These are phyloP conservation scores for Entomobrya proxima DNA, from an alignment of 2,888 invertebrate genomes.

Conservation along the genomic window DNA sequence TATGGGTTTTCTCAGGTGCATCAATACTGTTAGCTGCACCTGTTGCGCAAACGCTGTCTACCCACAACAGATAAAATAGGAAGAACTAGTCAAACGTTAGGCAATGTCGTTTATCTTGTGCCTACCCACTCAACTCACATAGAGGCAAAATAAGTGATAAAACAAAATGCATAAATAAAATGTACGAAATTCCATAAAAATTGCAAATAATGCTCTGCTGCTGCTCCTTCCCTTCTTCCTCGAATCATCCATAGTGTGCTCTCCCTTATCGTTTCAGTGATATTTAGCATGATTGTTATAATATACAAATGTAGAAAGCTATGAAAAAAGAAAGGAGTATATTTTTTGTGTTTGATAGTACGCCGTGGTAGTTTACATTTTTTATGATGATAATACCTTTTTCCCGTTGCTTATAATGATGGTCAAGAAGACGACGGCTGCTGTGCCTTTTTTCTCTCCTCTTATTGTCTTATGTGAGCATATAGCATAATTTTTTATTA, in stretches of 20 bases:
- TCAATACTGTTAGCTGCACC: constrained; percentile 19
- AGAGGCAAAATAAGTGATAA: no score
- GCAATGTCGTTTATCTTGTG: no score
- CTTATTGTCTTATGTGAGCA: not conserved
- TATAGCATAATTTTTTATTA: constrained; percentile 17
- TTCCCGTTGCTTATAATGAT: constrained; percentile 68
- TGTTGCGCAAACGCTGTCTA: constrained; percentile 25
- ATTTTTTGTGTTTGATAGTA: not conserved
- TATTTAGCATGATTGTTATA: not conserved
- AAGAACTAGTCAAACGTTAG: not conserved
- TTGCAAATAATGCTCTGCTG: no score
- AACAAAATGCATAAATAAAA: not conserved
- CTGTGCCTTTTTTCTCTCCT: not conserved
- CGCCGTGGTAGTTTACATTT: constrained; percentile 49
- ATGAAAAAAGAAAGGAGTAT: constrained; percentile 2
- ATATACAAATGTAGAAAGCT: not conserved
- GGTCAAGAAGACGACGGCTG: not conserved
- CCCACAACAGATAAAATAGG: no score
- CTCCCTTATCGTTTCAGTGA: no score
- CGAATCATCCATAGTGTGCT: no score
- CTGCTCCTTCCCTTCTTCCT: no score
- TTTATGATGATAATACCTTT: constrained; percentile 58
- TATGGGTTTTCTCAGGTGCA: constrained; percentile 19
- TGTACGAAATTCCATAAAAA: not conserved
- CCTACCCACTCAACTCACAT: not conserved